Conservation (phyloP, 1,140 invertebrate genomes). For the Ips nitidus region DNA sequence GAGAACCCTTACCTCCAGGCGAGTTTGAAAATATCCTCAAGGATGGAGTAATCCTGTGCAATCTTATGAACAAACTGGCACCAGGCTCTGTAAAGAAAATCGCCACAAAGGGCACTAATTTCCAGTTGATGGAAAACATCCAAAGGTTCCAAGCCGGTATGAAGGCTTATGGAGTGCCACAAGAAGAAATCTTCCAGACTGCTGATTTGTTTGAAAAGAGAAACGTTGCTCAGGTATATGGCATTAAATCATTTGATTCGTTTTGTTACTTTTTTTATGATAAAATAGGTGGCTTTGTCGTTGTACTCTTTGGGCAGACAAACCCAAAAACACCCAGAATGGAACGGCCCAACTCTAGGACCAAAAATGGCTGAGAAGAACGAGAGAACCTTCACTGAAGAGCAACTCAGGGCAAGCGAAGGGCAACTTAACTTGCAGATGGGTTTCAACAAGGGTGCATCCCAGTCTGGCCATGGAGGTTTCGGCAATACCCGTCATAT, state of each 20-base stretch:
- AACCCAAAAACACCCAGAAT: constrained; percentile 95
- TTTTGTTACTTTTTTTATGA: constrained; percentile 7
- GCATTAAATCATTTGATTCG: background rate
- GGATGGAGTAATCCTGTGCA: constrained; percentile 91
- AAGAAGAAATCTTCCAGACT: constrained; percentile 98
- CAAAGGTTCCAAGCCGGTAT: constrained; percentile 93
- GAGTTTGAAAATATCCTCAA: constrained; percentile 89
- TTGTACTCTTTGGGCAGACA: constrained; percentile 52
- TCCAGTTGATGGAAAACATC: constrained; percentile 98
- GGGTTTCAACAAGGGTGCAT: constrained; percentile 94
- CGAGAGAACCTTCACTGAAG: constrained; percentile 90
- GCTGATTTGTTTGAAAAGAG: constrained; percentile 95
- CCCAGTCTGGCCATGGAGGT: constrained; percentile 80
- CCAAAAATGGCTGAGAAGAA: constrained; percentile 96
- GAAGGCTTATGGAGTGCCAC: constrained; percentile 91
- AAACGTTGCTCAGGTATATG: constrained; percentile 91
- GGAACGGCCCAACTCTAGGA: constrained; percentile 82
- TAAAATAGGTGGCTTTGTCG: constrained; percentile 45
- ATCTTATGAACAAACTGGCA: constrained; percentile 91
- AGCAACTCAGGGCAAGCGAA: constrained; percentile 89
- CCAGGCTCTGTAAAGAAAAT: constrained; percentile 97
- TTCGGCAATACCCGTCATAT: constrained; percentile 96
- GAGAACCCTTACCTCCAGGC: constrained; percentile 80
- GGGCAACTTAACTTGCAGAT: constrained; percentile 92
- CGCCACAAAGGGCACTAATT: constrained; percentile 92